These are phyloP conservation scores for Ostrea edulis DNA, from an alignment of 1,140 invertebrate genomes.

Conservation along the genomic window DNA sequence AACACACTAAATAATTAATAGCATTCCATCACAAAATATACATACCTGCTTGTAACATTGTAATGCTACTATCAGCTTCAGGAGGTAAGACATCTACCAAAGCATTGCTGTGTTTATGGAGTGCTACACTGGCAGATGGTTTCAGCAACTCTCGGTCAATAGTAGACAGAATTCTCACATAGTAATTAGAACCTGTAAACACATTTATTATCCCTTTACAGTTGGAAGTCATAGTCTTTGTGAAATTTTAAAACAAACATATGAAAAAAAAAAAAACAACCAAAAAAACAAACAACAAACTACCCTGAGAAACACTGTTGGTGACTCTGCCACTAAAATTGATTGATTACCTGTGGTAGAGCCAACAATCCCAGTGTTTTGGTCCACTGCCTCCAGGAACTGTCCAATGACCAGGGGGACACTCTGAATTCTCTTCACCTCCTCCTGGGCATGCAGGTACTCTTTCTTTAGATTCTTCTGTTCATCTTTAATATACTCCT, in stretches of 20 bases:
- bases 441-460: slow-evolving; percentile 98
- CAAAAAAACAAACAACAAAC: no score
- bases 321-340: neutral
- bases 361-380: slow-evolving; percentile 96
- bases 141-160: slow-evolving; percentile 97
- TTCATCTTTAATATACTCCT: slow-evolving; percentile 99
- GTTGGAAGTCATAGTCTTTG: no score
- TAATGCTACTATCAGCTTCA: slow-evolving; percentile 98
- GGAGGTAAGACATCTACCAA: slow-evolving; percentile 97
- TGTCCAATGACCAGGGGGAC: slow-evolving; percentile 98
- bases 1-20: neutral
- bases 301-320: neutral
- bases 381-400: slow-evolving; percentile 98
- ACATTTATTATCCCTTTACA: neutral
- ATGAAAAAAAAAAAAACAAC: no score
- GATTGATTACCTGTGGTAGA: slow-evolving; percentile 85
- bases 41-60: slow-evolving; percentile 94
- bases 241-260: no score
- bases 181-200: slow-evolving; percentile 93
- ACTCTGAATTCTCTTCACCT: slow-evolving; percentile 97
- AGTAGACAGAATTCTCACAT: slow-evolving; percentile 96
- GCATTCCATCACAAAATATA: neutral
- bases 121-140: slow-evolving; percentile 96
- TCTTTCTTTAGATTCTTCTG: slow-evolving; percentile 98
- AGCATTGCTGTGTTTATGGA: slow-evolving; percentile 99